A percentile compares a stretch with the other conserved stretches of the same genome.
Evolutionary conservation across 2,888 invertebrate species (phyloP).

Genomic region (Pseudoips prasinana): DNA sequence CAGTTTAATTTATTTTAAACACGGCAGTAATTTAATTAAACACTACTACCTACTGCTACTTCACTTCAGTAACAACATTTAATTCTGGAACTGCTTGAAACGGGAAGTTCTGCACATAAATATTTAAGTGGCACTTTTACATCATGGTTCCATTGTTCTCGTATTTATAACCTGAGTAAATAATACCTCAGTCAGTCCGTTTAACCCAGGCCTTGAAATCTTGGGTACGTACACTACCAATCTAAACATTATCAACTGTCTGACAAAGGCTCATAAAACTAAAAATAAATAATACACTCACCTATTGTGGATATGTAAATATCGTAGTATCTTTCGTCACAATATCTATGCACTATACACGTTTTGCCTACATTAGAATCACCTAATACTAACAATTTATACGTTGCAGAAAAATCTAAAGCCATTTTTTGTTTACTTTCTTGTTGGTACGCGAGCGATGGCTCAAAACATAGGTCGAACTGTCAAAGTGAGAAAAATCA

Average conservation of each 20-base stretch:
- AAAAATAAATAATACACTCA: conserved; percentile 78
- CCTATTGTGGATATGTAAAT: conserved; percentile 95
- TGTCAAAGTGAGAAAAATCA: conserved; percentile 80
- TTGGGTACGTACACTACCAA: too few relatives aligned
- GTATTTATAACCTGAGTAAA: conserved; percentile 44
- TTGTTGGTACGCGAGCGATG: conserved; percentile 60
- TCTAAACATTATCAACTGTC: conserved; percentile 49
- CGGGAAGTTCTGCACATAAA: conserved; percentile 30
- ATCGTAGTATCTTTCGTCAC: conserved; percentile 94
- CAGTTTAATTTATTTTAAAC: too few relatives aligned
- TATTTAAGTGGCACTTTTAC: conserved; percentile 7
- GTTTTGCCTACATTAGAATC: conserved; percentile 96
- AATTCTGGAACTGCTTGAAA: conserved; percentile 15
- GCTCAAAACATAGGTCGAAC: conserved; percentile 72
- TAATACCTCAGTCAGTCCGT: conserved; percentile 49
- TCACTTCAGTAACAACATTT: too few relatives aligned
- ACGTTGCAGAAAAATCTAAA: conserved; percentile 92
- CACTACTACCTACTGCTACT: too few relatives aligned
- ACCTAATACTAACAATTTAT: conserved; percentile 92
- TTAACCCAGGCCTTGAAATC: conserved; percentile 4
- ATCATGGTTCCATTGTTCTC: conserved; percentile 35
- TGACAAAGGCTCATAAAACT: conserved; percentile 65
- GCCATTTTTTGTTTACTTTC: conserved; percentile 85
- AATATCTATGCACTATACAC: conserved; percentile 94
- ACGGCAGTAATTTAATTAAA: too few relatives aligned